A percentile compares a stretch with the other conserved stretches of the same genome.
These are phyloP conservation scores for Chaetoderma sp. DNA, from an alignment of 2,888 invertebrate species.

Conservation along the genomic window DNA sequence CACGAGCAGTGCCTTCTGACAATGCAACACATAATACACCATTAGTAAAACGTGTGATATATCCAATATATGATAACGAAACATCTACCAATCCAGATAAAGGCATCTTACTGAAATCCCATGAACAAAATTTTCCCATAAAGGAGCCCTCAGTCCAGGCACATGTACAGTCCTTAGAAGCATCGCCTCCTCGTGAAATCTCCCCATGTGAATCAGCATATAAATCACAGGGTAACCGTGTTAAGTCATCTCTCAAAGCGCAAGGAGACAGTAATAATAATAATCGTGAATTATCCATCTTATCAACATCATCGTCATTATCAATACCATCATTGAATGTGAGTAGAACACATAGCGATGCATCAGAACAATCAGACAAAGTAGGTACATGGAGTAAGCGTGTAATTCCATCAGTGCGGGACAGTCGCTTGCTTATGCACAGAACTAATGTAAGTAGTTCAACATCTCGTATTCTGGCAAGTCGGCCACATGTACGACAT, in stretches of 20 bases:
- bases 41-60: too few species aligned
- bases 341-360: neutral
- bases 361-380: neutral
- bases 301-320: neutral
- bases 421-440: neutral
- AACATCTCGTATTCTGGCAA: too few species aligned
- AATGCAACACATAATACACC: too few species aligned
- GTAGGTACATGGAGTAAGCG: too few species aligned
- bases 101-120: too few species aligned
- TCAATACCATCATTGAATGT: neutral
- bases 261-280: neutral
- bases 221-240: too few species aligned
- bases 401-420: neutral
- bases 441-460: too few species aligned
- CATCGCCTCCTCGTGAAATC: neutral
- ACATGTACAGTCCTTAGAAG: neutral
- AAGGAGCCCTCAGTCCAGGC: too few species aligned
- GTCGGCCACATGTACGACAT: too few species aligned
- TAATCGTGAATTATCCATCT: neutral
- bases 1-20: neutral
- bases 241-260: too few species aligned
- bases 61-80: too few species aligned
- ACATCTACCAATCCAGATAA: neutral
- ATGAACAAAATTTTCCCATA: too few species aligned
- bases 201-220: neutral